Percentiles rank a stretch among this genome's conserved stretches.
Conservation (phyloP, 1,140 invertebrate species). For the Antheraea pernyi region DNA sequence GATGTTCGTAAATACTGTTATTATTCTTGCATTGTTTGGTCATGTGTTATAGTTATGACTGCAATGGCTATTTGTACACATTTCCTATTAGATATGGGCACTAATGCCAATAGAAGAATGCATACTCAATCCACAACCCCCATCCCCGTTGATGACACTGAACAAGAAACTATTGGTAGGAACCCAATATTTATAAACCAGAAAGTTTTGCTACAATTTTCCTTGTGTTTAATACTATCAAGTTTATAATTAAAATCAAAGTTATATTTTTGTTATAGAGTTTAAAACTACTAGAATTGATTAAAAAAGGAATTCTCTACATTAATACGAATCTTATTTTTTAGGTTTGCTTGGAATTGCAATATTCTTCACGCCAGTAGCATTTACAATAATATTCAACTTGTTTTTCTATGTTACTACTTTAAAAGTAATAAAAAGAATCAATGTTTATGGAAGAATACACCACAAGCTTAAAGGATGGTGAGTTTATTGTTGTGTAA, state of each 20-base stretch:
- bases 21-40: conserved; percentile 90
- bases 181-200: neutral
- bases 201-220: no score
- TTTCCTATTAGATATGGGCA: conserved; percentile 86
- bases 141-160: conserved; percentile 70
- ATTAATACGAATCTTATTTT: conserved; percentile 27
- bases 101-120: conserved; percentile 72
- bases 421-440: conserved; percentile 86
- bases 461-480: conserved; percentile 91
- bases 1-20: conserved; percentile 92
- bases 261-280: no score
- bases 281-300: no score
- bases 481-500: conserved; percentile 62
- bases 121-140: conserved; percentile 61
- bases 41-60: conserved; percentile 84
- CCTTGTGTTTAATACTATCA: no score
- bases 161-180: conserved; percentile 83
- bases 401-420: conserved; percentile 90
- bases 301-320: no score
- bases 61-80: conserved; percentile 88
- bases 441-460: conserved; percentile 90
- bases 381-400: conserved; percentile 87
- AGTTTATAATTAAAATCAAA: no score
- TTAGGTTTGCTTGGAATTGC: conserved; percentile 88
- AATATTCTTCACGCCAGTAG: conserved; percentile 89